These are phyloP conservation scores for Hydropsyche tenuis DNA, from an alignment of 1,140 invertebrate species.

Conservation along the genomic window DNA sequence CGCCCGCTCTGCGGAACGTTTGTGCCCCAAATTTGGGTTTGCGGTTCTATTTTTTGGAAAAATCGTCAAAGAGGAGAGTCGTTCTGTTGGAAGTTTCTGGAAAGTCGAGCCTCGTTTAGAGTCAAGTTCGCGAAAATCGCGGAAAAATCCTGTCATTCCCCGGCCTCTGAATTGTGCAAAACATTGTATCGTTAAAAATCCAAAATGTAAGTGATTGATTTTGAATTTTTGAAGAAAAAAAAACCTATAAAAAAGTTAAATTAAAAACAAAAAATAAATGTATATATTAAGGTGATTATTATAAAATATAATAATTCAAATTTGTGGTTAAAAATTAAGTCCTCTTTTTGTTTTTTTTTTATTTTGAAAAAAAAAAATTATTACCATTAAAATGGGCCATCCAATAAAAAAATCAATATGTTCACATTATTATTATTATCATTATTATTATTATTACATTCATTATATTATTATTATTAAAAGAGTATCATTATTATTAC, in stretches of 20 bases:
- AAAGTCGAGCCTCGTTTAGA: not conserved
- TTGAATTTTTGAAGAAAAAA: not conserved
- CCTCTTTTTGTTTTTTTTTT: constrained; percentile 16
- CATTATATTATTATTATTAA: constrained; percentile 43
- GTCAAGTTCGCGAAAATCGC: no score
- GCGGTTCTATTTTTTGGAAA: no score
- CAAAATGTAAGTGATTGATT: not conserved
- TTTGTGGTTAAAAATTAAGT: constrained; percentile 33
- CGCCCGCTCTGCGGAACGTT: no score
- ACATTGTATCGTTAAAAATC: not conserved
- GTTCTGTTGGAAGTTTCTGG: not conserved
- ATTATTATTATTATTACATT: constrained; percentile 23
- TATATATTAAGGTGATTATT: constrained; percentile 41
- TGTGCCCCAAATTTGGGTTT: no score
- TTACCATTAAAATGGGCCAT: constrained; percentile 24
- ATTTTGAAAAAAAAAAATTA: not conserved
- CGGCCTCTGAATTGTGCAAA: constrained; percentile 31
- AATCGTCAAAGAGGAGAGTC: not conserved
- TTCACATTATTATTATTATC: constrained; percentile 31
- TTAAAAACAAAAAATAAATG: constrained; percentile 19
- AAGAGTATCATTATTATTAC: constrained; percentile 24
- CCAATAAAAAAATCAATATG: constrained; percentile 39
- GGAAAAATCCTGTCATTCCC: constrained; percentile 26
- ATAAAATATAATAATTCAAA: constrained; percentile 32
- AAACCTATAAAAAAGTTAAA: not conserved